These are phyloP conservation scores for Pristionchus pacificus DNA, from an alignment of 1,140 invertebrate species.

Conservation along the genomic window DNA sequence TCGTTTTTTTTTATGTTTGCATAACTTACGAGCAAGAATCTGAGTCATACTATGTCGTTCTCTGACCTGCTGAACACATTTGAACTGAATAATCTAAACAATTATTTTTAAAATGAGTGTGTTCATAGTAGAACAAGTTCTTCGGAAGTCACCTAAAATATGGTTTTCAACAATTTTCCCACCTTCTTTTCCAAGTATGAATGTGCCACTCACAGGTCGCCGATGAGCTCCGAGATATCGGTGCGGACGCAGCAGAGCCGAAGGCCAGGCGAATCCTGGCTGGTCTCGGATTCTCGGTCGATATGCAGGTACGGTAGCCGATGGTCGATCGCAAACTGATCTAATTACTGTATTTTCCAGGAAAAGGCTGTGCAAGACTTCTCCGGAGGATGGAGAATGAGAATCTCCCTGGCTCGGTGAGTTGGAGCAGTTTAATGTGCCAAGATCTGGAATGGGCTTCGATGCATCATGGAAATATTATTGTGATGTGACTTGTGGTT, in stretches of 20 bases:
- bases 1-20: not conserved
- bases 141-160: not conserved
- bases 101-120: not conserved
- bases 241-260: slow-evolving; percentile 91
- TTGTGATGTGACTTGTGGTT: no score
- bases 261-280: slow-evolving; percentile 87
- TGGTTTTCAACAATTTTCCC: not conserved
- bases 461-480: no score
- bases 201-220: slow-evolving; percentile 49
- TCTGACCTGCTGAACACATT: not conserved
- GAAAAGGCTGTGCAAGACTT: slow-evolving; percentile 76
- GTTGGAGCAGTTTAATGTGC: no score
- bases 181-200: not conserved
- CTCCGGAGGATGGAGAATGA: slow-evolving; percentile 97
- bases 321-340: no score
- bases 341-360: slow-evolving; percentile 27
- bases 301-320: slow-evolving; percentile 77
- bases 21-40: not conserved
- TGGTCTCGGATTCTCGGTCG: slow-evolving; percentile 87
- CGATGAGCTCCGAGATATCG: slow-evolving; percentile 88
- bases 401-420: slow-evolving; percentile 82
- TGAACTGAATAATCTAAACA: not conserved
- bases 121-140: not conserved
- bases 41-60: not conserved
- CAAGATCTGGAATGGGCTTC: no score